Conservation (phyloP, 2,888 invertebrate genomes). For the Liopterus haemorrhoidalis region DNA sequence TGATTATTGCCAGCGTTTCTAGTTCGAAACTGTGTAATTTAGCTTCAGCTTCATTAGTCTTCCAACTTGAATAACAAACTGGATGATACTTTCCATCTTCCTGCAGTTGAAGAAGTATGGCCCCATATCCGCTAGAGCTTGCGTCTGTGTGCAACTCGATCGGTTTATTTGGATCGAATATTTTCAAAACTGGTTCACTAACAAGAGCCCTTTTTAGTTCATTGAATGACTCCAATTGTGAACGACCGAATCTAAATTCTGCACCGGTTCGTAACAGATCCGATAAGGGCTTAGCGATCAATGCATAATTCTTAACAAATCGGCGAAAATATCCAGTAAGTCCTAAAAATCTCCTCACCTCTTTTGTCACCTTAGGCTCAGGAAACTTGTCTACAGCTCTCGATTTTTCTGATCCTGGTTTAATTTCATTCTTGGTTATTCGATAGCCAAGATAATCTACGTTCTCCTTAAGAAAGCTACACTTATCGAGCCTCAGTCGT, state of each 20-base stretch:
- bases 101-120: constrained; percentile 20
- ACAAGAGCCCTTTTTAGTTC: constrained; percentile 13
- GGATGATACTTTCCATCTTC: constrained; percentile 7
- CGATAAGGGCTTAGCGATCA: no score
- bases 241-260: no score
- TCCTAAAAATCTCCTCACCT: no score
- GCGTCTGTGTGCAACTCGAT: constrained; percentile 25
- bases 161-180: constrained; percentile 17
- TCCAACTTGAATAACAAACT: constrained; percentile 12
- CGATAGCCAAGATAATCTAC: constrained; percentile 23
- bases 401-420: no score
- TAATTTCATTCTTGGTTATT: constrained; percentile 21
- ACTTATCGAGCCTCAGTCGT: constrained; percentile 10
- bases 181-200: constrained; percentile 17
- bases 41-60: constrained; percentile 15
- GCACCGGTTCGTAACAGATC: no score
- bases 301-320: no score
- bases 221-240: no score
- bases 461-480: neutral
- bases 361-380: no score
- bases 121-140: constrained; percentile 22
- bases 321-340: no score
- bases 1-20: no score
- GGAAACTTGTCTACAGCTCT: no score
- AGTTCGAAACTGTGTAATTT: constrained; percentile 18